Evolutionary conservation across 2,797 vertebrate species (phyloP).

Genomic region (Valencia hispanica): DNA sequence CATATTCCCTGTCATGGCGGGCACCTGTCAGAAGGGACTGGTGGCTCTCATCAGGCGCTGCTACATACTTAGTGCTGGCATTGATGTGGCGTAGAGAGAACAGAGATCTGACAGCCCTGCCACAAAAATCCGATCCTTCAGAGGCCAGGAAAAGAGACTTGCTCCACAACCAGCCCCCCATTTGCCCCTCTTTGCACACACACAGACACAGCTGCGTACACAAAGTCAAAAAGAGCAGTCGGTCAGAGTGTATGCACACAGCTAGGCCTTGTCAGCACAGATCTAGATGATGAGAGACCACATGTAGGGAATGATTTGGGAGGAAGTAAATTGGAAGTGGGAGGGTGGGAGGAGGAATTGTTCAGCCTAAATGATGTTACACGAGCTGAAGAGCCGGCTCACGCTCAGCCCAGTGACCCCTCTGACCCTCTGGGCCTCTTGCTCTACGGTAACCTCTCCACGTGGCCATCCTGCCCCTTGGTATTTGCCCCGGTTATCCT

Average conservation of each 20-base stretch:
- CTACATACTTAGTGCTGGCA: slow-evolving; percentile 89
- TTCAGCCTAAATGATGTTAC: slow-evolving; percentile 70
- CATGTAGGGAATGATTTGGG: slow-evolving; percentile 43
- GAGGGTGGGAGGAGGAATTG: slow-evolving; percentile 32
- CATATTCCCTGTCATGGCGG: slow-evolving; percentile 94
- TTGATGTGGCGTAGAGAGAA: slow-evolving; percentile 82
- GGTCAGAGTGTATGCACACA: slow-evolving; percentile 84
- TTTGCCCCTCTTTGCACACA: slow-evolving; percentile 30
- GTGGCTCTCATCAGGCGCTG: slow-evolving; percentile 88
- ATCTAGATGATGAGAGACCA: slow-evolving; percentile 59
- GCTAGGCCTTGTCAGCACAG: slow-evolving; percentile 85
- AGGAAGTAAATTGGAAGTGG: slow-evolving; percentile 44
- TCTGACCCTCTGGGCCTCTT: slow-evolving; percentile 20
- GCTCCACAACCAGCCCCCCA: slow-evolving; percentile 35
- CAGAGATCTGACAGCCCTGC: slow-evolving; percentile 95
- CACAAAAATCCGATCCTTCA: slow-evolving; percentile 93
- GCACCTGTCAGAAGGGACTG: slow-evolving; percentile 75
- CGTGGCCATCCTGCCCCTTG: slow-evolving; percentile 60
- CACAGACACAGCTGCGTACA: slow-evolving; percentile 33
- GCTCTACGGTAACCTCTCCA: slow-evolving; percentile 37
- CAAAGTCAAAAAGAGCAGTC: slow-evolving; percentile 96
- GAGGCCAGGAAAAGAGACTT: slow-evolving; percentile 53
- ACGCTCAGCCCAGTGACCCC: slow-evolving; percentile 64
- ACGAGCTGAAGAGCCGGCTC: slow-evolving; percentile 67
- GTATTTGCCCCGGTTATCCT: slow-evolving; percentile 58